Base-by-base conservation (phyloP, 2,113 vertebrate genomes). In the Numida meleagris region DNA sequence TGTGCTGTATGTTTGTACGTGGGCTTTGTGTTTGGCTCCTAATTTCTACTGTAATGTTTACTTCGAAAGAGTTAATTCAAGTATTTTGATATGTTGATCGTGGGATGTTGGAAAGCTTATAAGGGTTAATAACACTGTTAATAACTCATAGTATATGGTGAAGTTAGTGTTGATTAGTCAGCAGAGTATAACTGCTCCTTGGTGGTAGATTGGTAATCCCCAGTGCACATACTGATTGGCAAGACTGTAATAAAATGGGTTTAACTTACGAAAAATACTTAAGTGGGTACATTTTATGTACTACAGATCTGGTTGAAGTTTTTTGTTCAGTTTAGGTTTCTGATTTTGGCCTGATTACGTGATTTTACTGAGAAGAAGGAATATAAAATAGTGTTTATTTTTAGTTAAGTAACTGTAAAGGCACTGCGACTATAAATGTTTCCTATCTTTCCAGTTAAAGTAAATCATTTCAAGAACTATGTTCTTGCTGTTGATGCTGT, bases 241-340 rank as follows among this genome's bases (percentile, higher is more conserved):
- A 88, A n/a, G n/a, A 17, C 57, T 75, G 8, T 66, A 73, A 10
- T 18, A 48, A 45, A 75, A 33, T 76, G 45, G 8, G 2, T 76
- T 36, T 62, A 80, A 8, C 19, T 70, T 79, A 53, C 25, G 65
- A 84, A 17, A 70, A 79, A 29, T 45, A 46, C 6, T 36, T 38
- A 16, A 0, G 0, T 46, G 8, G 4, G 10, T 71, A 12, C 14
- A n/a, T 33, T 59, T 80, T 34, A 11, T n/a, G 6, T n/a, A 19
- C 5, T 77, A 16, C 9, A 36, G 31, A 19, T 58, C 14, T 14
- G 36, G 40, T 34, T 78, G 15, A 86, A 61, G 23, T 29, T 82
- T 68, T 74, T 75, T 9, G 48, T 21, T 67, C 27, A 31, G 14
- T 77, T 92, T 25, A 53, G 11, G 36, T 67, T 89, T 75, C 25